phyloP scores from a whole-genome alignment of 2,888 invertebrate species.

The Gerris lacustris region DNA sequence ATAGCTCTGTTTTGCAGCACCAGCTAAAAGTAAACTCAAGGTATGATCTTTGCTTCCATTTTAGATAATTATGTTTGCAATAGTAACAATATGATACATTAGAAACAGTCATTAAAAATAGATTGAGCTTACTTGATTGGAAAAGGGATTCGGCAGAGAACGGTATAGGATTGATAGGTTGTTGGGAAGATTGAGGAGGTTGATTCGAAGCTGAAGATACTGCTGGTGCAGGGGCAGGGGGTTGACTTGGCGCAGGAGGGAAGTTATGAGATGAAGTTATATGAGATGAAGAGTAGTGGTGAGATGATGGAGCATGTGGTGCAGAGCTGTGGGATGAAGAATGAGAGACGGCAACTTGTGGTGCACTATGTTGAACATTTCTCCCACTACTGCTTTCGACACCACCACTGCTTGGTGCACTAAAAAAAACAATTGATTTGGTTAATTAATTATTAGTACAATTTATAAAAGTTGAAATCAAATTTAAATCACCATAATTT shows the following conservation, averaged over 20 bases:
- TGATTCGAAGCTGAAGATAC: conserved; percentile 38
- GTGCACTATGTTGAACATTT: conserved; percentile 32
- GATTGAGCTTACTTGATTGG: conserved; percentile 57
- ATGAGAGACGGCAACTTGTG: conserved; percentile 36
- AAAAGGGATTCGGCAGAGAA: conserved; percentile 80
- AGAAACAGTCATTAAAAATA: no score
- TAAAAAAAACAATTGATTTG: not conserved
- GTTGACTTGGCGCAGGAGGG: conserved; percentile 36
- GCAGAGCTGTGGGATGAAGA: conserved; percentile 30
- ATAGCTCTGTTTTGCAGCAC: no score
- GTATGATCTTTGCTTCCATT: no score
- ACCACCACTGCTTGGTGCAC: conserved; percentile 3
- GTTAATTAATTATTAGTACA: not conserved
- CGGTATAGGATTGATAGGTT: conserved; percentile 59
- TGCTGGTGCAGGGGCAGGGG: conserved; percentile 44
- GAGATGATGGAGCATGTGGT: conserved; percentile 18
- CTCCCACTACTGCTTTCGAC: conserved; percentile 27
- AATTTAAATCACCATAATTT: no score
- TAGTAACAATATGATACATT: no score
- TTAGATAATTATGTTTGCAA: no score
- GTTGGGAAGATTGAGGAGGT: conserved; percentile 35
- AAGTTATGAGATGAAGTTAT: conserved; percentile 8
- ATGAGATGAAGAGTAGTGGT: conserved; percentile 38
- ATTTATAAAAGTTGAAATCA: not conserved
- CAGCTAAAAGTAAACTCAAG: no score